These are phyloP conservation scores for Pelobates fuscus DNA, from an alignment of 2,113 vertebrate species.

Conservation along the genomic window DNA sequence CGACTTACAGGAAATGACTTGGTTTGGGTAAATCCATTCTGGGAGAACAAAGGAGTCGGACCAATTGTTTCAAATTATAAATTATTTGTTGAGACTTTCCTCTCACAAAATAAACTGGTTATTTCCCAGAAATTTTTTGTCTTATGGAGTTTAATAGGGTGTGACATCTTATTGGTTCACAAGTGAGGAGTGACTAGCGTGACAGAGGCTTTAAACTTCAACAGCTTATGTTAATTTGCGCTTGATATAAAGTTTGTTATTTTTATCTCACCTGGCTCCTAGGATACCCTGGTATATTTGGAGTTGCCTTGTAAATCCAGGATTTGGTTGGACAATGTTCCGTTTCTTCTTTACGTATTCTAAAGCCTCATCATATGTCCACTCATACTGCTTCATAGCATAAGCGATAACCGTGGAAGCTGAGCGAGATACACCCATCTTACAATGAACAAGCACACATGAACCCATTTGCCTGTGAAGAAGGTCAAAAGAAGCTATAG, in stretches of 20 bases:
- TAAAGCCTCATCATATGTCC: constrained; percentile 79
- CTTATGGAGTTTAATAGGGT: too few species aligned
- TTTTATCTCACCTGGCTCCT: constrained; percentile 75
- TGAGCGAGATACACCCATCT: constrained; percentile 95
- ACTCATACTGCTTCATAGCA: constrained; percentile 88
- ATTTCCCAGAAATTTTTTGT: too few species aligned
- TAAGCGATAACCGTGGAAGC: constrained; percentile 90
- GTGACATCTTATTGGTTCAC: too few species aligned
- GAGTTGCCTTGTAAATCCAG: constrained; percentile 89
- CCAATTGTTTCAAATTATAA: too few species aligned
- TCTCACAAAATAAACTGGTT: too few species aligned
- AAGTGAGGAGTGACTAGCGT: too few species aligned
- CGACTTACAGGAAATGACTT: too few species aligned
- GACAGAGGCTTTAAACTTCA: too few species aligned
- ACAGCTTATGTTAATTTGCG: too few species aligned
- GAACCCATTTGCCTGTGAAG: constrained; percentile 71
- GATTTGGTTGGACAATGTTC: constrained; percentile 82
- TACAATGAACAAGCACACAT: constrained; percentile 87
- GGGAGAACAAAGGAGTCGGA: too few species aligned
- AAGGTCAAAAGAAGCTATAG: neutral
- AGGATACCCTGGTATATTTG: constrained; percentile 92
- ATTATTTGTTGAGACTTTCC: too few species aligned
- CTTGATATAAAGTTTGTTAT: fast-evolving
- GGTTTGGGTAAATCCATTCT: too few species aligned
- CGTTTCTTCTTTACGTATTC: constrained; percentile 75